phyloP scores from a whole-genome alignment of 2,113 vertebrate genomes.

The Ictalurus punctatus region DNA sequence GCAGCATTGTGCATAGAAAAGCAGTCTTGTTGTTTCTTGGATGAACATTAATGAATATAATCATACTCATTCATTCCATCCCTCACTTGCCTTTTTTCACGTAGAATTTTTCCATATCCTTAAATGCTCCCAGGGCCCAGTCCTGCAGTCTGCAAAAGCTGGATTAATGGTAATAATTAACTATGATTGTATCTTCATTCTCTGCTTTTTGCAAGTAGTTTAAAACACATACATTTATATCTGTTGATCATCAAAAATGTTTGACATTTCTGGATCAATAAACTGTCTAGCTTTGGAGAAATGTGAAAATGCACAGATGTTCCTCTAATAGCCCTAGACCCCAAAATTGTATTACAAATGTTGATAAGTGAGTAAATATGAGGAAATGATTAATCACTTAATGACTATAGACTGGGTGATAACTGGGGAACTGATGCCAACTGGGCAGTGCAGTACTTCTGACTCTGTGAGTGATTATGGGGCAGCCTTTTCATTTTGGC shows the following conservation, averaged over 20 bases:
- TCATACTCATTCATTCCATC: constrained; percentile 13
- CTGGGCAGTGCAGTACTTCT: constrained; percentile 8
- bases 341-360: constrained; percentile 2
- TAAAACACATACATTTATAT: constrained; percentile 27
- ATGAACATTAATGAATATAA: constrained; percentile 27
- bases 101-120: constrained; percentile 5
- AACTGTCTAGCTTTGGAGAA: constrained; percentile 1
- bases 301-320: constrained; percentile 25
- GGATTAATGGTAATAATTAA: constrained; percentile 45
- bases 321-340: background rate
- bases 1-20: constrained; percentile 26
- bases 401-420: constrained; percentile 21
- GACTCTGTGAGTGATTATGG: background rate
- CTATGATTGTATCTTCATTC: constrained; percentile 23
- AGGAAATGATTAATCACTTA: constrained; percentile 33
- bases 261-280: constrained; percentile 36
- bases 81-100: background rate
- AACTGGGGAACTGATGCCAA: constrained; percentile 12
- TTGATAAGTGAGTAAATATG: constrained; percentile 24
- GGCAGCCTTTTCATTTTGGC: constrained; percentile 31
- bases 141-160: constrained; percentile 32
- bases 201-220: constrained; percentile 30
- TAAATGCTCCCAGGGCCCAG: constrained; percentile 3
- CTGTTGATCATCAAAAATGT: constrained; percentile 13
- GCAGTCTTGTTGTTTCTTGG: background rate